Conservation (phyloP, 1,140 invertebrate species). For the Epicauta chinensis region DNA sequence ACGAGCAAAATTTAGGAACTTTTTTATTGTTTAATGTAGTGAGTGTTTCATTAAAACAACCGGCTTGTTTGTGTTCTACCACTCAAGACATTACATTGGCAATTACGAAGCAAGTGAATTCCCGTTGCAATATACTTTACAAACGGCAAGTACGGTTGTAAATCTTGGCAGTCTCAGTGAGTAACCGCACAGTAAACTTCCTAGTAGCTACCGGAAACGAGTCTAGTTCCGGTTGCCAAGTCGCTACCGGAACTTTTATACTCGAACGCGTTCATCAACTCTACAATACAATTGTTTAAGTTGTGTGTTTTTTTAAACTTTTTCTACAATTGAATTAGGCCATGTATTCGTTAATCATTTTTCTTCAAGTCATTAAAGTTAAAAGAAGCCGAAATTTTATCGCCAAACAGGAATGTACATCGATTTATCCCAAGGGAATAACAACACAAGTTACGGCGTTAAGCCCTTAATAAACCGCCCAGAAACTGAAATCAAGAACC, state of each 20-base stretch:
- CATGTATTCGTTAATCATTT: too few species aligned
- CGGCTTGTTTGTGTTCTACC: neutral
- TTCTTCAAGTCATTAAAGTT: too few species aligned
- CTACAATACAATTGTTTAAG: slow-evolving; percentile 13
- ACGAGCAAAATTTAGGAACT: too few species aligned
- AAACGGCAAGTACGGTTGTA: slow-evolving; percentile 18
- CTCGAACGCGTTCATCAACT: slow-evolving; percentile 23
- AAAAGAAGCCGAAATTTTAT: neutral
- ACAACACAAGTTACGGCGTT: too few species aligned
- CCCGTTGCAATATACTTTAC: slow-evolving; percentile 21
- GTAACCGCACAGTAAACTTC: slow-evolving; percentile 33
- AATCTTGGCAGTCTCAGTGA: slow-evolving; percentile 22
- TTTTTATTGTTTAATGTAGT: too few species aligned
- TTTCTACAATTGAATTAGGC: too few species aligned
- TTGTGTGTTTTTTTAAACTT: too few species aligned
- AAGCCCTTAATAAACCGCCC: too few species aligned
- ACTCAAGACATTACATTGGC: slow-evolving; percentile 10
- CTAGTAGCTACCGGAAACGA: slow-evolving; percentile 28
- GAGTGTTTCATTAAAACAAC: too few species aligned
- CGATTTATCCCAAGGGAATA: too few species aligned
- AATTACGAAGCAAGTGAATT: slow-evolving; percentile 20
- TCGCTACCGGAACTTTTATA: slow-evolving; percentile 28
- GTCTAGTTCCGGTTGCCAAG: slow-evolving; percentile 28
- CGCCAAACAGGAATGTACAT: too few species aligned
- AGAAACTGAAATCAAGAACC: slow-evolving; percentile 3